A percentile compares a stretch with the other conserved stretches of the same genome.
These are phyloP conservation scores for Istiophorus platypterus DNA, from an alignment of 2,113 vertebrate species.

Conservation along the genomic window DNA sequence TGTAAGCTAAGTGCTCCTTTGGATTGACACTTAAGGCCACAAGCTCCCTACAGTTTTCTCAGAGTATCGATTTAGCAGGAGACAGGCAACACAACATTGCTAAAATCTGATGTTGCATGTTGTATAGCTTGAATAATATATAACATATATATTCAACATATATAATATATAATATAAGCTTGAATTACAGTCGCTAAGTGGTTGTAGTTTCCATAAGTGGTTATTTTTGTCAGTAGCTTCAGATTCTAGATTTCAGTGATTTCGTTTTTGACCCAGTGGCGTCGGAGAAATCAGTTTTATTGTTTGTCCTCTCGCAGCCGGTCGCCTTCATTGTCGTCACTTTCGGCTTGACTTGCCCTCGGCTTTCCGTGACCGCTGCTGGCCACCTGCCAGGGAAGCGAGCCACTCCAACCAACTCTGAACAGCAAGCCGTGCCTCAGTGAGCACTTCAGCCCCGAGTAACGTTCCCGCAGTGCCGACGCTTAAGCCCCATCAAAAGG, in stretches of 20 bases:
- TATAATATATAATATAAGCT: neutral
- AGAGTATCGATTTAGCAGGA: neutral
- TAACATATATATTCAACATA: no score
- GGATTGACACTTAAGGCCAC: neutral
- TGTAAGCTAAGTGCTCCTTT: no score
- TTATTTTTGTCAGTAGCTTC: no score
- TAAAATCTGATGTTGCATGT: neutral
- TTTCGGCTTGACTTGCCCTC: conserved; percentile 16
- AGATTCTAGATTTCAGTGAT: no score
- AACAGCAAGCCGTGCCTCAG: neutral
- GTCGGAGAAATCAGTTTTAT: neutral
- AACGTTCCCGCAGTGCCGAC: neutral
- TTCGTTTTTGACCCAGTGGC: neutral
- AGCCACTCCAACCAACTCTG: conserved; percentile 12
- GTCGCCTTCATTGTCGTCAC: neutral
- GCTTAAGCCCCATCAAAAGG: neutral
- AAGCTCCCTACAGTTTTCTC: neutral
- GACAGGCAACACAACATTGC: neutral
- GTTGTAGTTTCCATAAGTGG: neutral
- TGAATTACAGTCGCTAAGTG: neutral
- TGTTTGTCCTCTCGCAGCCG: neutral
- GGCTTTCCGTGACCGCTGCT: conserved; percentile 39
- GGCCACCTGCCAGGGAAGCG: conserved; percentile 44
- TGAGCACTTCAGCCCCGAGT: neutral
- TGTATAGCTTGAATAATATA: no score